Evolutionary conservation across 2,113 vertebrate genomes (phyloP).

Genomic region (Chaetorhynchus papuensis): DNA sequence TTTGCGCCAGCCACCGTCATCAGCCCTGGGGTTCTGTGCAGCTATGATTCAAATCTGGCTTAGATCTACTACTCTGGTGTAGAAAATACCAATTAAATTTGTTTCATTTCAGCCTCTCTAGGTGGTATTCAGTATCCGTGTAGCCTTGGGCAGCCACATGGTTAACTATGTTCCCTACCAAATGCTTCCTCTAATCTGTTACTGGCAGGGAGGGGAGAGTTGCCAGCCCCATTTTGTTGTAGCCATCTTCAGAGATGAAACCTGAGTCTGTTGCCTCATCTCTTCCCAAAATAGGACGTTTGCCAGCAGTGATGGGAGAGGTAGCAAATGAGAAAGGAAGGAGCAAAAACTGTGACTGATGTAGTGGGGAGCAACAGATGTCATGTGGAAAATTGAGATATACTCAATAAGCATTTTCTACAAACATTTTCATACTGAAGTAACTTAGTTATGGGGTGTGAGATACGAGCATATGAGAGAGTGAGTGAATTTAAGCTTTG

Average conservation of each 20-base stretch:
- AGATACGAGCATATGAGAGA: conserved; percentile 52
- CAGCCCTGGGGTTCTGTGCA: background rate
- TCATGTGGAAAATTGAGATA: conserved; percentile 55
- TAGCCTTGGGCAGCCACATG: background rate
- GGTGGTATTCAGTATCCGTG: background rate
- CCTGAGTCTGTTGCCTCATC: background rate
- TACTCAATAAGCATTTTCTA: conserved; percentile 54
- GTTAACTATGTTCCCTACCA: background rate
- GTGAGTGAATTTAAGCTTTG: conserved; percentile 28
- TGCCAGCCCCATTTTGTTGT: background rate
- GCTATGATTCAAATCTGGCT: background rate
- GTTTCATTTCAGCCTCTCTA: background rate
- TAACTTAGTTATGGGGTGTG: conserved; percentile 58
- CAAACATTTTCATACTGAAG: conserved; percentile 57
- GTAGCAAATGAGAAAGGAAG: conserved; percentile 41
- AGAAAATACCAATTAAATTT: background rate
- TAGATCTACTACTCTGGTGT: background rate
- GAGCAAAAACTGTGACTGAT: conserved; percentile 49
- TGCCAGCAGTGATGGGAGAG: conserved; percentile 25
- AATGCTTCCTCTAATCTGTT: background rate
- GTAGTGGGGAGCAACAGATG: conserved; percentile 58
- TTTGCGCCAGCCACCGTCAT: background rate
- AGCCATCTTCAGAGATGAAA: background rate
- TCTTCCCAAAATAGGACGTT: background rate
- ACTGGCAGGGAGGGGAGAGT: background rate